Conservation (phyloP, 2,797 vertebrate genomes). For the Euphonia xanthogaster region DNA sequence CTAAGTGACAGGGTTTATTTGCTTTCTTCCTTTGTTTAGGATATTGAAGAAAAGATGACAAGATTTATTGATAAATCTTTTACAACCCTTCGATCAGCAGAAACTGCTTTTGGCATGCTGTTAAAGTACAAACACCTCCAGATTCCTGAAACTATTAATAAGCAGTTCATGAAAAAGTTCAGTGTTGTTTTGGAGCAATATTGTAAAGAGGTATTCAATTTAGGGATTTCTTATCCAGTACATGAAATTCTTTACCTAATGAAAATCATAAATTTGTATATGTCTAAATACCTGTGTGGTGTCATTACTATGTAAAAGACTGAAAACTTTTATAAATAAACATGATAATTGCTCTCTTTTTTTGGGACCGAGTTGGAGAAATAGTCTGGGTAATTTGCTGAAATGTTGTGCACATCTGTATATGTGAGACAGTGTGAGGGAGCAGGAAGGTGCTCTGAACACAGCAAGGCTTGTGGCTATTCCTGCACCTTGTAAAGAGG, state of each 20-base stretch:
- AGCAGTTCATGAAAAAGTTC: conserved; percentile 90
- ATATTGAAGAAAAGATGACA: conserved; percentile 87
- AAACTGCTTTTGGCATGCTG: conserved; percentile 89
- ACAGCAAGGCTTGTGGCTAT: background rate
- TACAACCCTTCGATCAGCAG: conserved; percentile 87
- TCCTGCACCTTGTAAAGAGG: background rate
- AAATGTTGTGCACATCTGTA: background rate
- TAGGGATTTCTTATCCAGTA: background rate
- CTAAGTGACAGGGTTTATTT: background rate
- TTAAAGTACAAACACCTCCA: conserved; percentile 87
- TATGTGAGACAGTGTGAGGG: background rate
- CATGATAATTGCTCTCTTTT: background rate
- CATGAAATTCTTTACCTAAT: background rate
- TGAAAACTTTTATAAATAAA: background rate
- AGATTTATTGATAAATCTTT: conserved; percentile 90
- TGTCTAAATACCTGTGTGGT: background rate
- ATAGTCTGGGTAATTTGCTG: background rate
- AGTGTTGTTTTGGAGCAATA: conserved; percentile 87
- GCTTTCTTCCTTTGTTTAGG: conserved; percentile 65
- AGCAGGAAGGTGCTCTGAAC: background rate
- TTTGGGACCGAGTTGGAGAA: background rate
- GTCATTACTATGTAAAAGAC: background rate
- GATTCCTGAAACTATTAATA: conserved; percentile 83
- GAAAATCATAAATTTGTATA: background rate
- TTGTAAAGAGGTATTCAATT: conserved; percentile 86